phyloP scores from a whole-genome alignment of 2,888 invertebrate genomes.

The Litoditis marina region DNA sequence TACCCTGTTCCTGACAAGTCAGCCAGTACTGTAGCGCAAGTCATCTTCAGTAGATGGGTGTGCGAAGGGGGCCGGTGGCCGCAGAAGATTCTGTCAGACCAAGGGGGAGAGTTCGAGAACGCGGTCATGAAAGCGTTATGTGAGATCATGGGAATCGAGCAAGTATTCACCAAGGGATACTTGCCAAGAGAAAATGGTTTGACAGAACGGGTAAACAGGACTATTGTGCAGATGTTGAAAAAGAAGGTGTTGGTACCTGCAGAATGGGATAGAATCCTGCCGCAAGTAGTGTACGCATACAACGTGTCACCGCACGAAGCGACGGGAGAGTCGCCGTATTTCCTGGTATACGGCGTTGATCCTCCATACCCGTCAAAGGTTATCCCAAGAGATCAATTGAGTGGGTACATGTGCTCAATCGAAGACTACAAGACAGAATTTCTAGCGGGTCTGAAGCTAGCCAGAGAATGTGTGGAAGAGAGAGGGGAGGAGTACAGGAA shows the following conservation, averaged over 20 bases:
- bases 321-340: slow-evolving; percentile 24
- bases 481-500: slow-evolving; percentile 8
- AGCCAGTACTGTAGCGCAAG: slow-evolving; percentile 18
- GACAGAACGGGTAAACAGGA: slow-evolving; percentile 25
- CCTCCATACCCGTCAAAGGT: neutral
- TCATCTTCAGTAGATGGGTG: slow-evolving; percentile 16
- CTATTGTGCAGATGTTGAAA: slow-evolving; percentile 17
- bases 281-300: slow-evolving; percentile 26
- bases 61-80: slow-evolving; percentile 16
- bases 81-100: slow-evolving; percentile 12
- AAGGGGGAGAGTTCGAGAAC: slow-evolving; percentile 20
- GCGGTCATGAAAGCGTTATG: slow-evolving; percentile 4
- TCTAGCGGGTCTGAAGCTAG: neutral
- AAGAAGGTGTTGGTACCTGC: slow-evolving; percentile 7
- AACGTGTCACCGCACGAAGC: slow-evolving; percentile 19
- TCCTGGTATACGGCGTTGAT: slow-evolving; percentile 22
- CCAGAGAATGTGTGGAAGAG: slow-evolving; percentile 6
- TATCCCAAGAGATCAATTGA: too few species aligned
- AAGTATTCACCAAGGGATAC: slow-evolving; percentile 20
- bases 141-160: slow-evolving; percentile 9
- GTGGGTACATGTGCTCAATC: too few species aligned
- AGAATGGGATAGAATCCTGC: slow-evolving; percentile 29
- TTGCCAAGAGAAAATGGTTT: slow-evolving; percentile 27
- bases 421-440: slow-evolving; percentile 16
- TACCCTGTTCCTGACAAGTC: slow-evolving; percentile 18